Percentiles rank a stretch among this genome's conserved stretches.
Conservation (phyloP, 2,888 invertebrate genomes). For the Merodon equestris region DNA sequence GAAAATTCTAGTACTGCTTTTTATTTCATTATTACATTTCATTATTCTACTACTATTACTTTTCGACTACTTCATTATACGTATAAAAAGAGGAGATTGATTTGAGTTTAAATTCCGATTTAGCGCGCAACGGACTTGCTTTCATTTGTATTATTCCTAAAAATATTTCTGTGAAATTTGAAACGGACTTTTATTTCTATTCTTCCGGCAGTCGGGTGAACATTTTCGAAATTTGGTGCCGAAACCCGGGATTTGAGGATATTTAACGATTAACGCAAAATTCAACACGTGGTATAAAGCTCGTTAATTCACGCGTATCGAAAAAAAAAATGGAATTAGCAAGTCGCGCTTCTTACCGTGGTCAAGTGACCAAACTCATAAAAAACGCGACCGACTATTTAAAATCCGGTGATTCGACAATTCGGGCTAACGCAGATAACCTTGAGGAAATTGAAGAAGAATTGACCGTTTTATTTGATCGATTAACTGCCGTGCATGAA, state of each 20-base stretch:
- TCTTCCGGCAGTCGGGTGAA: slow-evolving; percentile 3
- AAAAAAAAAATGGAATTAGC: slow-evolving; percentile 28
- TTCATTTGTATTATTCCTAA: too few species aligned
- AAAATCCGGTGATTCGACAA: slow-evolving; percentile 22
- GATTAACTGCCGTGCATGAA: slow-evolving; percentile 33
- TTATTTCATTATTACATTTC: too few species aligned
- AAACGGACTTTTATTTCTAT: too few species aligned
- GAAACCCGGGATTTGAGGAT: slow-evolving; percentile 37
- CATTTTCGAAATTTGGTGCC: slow-evolving; percentile 27
- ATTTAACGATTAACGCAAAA: slow-evolving; percentile 1
- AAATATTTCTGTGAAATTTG: too few species aligned
- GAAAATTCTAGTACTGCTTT: too few species aligned
- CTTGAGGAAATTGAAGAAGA: slow-evolving; percentile 32
- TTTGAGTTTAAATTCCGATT: too few species aligned
- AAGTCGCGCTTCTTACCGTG: slow-evolving; percentile 24
- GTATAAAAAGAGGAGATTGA: too few species aligned
- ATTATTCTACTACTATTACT: too few species aligned
- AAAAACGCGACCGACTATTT: slow-evolving; percentile 29
- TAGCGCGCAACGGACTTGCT: too few species aligned
- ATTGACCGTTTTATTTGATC: slow-evolving; percentile 15
- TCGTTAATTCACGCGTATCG: neutral
- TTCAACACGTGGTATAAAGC: neutral
- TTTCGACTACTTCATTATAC: too few species aligned
- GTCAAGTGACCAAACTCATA: slow-evolving; percentile 32
- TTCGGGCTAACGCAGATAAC: slow-evolving; percentile 1